Conservation (phyloP, 92 coral and sea anemone genomes). For the Nematostella vectensis region DNA sequence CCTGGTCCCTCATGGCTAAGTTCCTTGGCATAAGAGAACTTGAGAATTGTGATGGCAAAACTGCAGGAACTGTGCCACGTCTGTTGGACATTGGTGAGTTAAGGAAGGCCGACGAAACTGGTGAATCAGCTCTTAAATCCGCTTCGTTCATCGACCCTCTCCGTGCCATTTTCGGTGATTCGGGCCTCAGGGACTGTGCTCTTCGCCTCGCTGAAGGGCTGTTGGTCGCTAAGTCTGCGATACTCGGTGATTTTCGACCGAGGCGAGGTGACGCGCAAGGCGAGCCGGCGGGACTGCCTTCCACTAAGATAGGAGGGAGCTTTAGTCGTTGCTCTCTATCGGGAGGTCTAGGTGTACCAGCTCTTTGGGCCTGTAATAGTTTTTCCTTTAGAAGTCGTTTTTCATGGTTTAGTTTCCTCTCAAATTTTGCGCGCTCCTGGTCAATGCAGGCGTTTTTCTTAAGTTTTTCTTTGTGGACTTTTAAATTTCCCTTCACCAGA, state of each 20-base stretch:
- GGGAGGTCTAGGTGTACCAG: too few relatives aligned
- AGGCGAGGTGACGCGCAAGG: too few relatives aligned
- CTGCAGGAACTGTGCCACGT: neutral
- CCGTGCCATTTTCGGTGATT: too few relatives aligned
- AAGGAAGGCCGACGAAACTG: neutral
- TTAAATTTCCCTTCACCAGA: constrained; percentile 8
- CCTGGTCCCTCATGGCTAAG: constrained; percentile 20
- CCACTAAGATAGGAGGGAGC: too few relatives aligned
- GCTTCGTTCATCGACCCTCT: neutral
- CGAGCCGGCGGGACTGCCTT: too few relatives aligned
- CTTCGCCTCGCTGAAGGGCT: too few relatives aligned
- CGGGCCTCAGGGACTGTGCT: too few relatives aligned
- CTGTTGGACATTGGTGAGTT: neutral
- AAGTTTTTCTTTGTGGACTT: constrained; percentile 10
- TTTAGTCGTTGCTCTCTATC: too few relatives aligned
- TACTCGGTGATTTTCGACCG: too few relatives aligned
- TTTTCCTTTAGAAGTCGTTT: too few relatives aligned
- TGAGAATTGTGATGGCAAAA: neutral
- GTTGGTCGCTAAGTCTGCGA: too few relatives aligned
- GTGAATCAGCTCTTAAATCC: neutral
- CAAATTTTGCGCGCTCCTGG: constrained; percentile 27
- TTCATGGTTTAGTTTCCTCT: constrained; percentile 30
- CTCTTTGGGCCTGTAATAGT: too few relatives aligned
- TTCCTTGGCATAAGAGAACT: constrained; percentile 36
- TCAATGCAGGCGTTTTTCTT: constrained; percentile 3